These are phyloP conservation scores for Tillus elongatus DNA, from an alignment of 2,888 invertebrate species.

Conservation along the genomic window DNA sequence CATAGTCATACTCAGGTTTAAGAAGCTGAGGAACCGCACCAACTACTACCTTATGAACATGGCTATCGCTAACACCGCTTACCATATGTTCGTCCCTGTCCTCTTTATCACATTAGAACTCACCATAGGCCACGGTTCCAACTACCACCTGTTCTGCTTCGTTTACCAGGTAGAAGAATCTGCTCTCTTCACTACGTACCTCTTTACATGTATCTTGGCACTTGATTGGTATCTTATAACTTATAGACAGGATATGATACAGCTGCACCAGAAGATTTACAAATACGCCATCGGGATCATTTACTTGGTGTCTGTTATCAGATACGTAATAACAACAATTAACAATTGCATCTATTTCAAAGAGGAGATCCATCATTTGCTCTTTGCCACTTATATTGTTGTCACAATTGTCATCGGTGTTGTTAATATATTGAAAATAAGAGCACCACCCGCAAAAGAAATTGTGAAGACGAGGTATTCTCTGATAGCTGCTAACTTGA, in stretches of 20 bases:
- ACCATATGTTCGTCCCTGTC: not conserved
- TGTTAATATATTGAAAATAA: not conserved
- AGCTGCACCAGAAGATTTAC: not conserved
- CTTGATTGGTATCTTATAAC: not conserved
- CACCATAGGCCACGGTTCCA: not conserved
- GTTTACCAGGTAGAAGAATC: not conserved
- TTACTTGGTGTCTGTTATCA: not conserved
- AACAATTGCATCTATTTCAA: not conserved
- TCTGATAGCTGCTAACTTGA: not conserved
- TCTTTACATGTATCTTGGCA: not conserved
- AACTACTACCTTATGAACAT: not conserved
- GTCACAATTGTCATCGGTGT: not conserved
- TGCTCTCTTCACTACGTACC: not conserved
- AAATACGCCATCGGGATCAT: not conserved
- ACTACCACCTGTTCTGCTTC: not conserved
- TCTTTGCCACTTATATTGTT: not conserved
- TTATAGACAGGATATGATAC: not conserved
- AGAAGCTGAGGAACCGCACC: not conserved
- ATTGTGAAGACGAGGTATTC: not conserved
- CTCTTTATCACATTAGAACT: not conserved
- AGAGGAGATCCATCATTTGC: not conserved
- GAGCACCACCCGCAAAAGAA: not conserved
- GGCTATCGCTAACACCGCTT: not conserved
- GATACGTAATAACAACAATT: not conserved
- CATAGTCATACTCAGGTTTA: not conserved